phyloP scores from a whole-genome alignment of 2,797 vertebrate genomes.

The Novumbra hubbsi region DNA sequence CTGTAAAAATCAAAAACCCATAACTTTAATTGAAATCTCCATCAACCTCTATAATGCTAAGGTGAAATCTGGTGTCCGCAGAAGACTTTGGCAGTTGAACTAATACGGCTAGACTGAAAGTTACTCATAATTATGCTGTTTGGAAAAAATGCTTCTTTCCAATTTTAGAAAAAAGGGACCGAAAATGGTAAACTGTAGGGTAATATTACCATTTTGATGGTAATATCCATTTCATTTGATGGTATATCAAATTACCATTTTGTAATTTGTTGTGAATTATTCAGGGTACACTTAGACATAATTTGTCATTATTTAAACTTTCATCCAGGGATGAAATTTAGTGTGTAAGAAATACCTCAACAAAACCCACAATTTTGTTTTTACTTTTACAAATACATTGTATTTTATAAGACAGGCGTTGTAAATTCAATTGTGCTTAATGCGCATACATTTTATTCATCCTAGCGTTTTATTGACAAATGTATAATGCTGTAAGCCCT shows the following conservation, averaged over 20 bases:
- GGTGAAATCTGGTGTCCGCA: too few relatives aligned
- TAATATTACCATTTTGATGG: not conserved
- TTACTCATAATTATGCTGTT: not conserved
- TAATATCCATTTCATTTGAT: too few relatives aligned
- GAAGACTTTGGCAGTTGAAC: too few relatives aligned
- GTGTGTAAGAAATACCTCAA: not conserved
- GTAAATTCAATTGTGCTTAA: not conserved
- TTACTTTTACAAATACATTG: not conserved
- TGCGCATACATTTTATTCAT: not conserved
- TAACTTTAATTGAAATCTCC: too few relatives aligned
- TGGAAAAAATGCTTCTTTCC: not conserved
- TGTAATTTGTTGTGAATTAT: not conserved
- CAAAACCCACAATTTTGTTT: not conserved
- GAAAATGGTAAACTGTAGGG: not conserved
- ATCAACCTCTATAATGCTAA: too few relatives aligned
- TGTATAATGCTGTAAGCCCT: not conserved
- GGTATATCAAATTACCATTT: slow-evolving; percentile 2
- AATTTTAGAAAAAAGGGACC: not conserved
- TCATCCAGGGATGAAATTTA: not conserved
- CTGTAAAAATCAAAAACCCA: too few relatives aligned
- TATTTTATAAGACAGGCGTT: not conserved
- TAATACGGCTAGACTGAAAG: too few relatives aligned
- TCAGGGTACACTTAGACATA: not conserved
- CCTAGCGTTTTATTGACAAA: not conserved
- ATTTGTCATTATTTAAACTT: not conserved